Base-by-base conservation (phyloP, 2,888 invertebrate species). In the Aphrophora alni region DNA sequence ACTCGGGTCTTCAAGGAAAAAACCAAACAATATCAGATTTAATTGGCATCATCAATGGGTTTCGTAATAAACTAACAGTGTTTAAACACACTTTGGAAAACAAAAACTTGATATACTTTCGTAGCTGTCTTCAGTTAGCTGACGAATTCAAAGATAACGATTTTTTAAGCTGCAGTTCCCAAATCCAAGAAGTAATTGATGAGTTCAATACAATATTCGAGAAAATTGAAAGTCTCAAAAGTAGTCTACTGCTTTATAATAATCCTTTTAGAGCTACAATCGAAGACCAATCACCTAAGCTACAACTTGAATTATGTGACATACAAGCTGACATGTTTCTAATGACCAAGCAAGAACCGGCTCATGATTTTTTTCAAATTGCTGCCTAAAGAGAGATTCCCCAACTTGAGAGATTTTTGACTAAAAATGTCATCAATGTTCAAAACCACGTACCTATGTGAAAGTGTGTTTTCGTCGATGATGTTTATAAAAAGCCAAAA, bases 51-150 rank as follows among this genome's bases (percentile, higher is more conserved):
- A 44, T 44, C 8, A 3, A 33, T 44, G 44, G 44, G 2, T 44
- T 44, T 44, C 14, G 44, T 4, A 44, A 44, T 33, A 33, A 33
- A 33, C 3, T 33, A 8, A 33, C 3, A 33, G 33, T 33, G 33
- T 33, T 33, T 8, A 33, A 33, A 33, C 33, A 33, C 8, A 8
- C 33, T 33, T 33, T 33, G 59, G 33, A 33, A 33, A 33, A 33
- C 33, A 33, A 33, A 33, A 33, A 5, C 33, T 33, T 78, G 74
- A 75, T 75, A 75, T 71, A 75, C 33, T 44, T 81, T 51, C 26
- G 71, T 28, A 79, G 78, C 77, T 73, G 77, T 82, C 44, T 17
- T 2, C 12, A 44, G 14, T 2, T 44, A 44, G 44, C 44, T 14
- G 44, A 44, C 8, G 17, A 10, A 44, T 44, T 14, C 44, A 14